Evolutionary conservation across 2,888 invertebrate genomes (phyloP).

Genomic region (Melolontha melolontha): DNA sequence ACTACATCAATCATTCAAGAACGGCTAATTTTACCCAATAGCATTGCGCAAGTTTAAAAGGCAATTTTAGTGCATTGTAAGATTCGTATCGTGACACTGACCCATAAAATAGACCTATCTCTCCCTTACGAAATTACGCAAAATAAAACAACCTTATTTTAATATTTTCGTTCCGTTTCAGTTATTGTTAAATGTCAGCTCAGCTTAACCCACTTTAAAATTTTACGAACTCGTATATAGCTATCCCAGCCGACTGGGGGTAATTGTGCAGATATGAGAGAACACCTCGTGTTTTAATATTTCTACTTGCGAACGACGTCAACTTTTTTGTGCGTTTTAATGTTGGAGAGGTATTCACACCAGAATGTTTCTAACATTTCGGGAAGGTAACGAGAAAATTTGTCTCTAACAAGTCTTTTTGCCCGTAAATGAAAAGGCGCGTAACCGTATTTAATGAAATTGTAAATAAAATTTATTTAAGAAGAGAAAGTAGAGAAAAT

Average conservation of each 20-base stretch:
- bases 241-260: neutral
- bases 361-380: constrained; percentile 2
- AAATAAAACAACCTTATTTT: constrained; percentile 15
- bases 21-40: too few relatives aligned
- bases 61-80: too few relatives aligned
- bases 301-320: neutral
- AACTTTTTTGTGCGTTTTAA: neutral
- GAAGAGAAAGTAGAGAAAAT: too few relatives aligned
- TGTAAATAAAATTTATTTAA: too few relatives aligned
- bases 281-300: constrained; percentile 11
- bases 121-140: neutral
- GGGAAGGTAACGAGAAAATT: neutral
- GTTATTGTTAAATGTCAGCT: constrained; percentile 3
- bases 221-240: neutral
- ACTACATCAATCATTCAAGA: too few relatives aligned
- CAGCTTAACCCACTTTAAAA: constrained; percentile 10
- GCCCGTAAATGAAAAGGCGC: neutral
- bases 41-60: too few relatives aligned
- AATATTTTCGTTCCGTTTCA: constrained; percentile 4
- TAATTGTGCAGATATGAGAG: neutral
- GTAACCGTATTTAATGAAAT: neutral
- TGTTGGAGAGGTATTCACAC: neutral
- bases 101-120: too few relatives aligned
- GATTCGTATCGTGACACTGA: too few relatives aligned
- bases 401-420: neutral